Conservation (phyloP, 2,888 invertebrate species). For the Xylota sylvarum region DNA sequence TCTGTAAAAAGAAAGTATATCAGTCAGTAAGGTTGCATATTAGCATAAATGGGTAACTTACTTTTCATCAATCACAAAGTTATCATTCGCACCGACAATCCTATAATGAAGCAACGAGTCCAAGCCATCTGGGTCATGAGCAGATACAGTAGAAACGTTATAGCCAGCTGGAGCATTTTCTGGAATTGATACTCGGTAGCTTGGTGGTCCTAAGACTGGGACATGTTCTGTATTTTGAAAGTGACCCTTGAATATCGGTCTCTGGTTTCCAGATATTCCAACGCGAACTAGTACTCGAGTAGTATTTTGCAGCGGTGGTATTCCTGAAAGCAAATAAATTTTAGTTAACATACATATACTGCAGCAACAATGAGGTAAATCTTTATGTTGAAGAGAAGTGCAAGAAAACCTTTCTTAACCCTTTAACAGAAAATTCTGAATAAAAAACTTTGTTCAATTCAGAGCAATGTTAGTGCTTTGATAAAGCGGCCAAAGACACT, state of each 20-base stretch:
- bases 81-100: constrained; percentile 91
- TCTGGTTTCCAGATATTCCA: constrained; percentile 91
- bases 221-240: constrained; percentile 86
- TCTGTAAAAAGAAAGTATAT: constrained; percentile 82
- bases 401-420: no score
- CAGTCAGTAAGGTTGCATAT: neutral
- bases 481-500: no score
- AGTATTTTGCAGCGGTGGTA: constrained; percentile 88
- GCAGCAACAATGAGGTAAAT: no score
- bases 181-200: constrained; percentile 89
- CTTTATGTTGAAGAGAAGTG: no score
- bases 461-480: no score
- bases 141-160: constrained; percentile 89
- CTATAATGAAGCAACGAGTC: constrained; percentile 89
- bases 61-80: constrained; percentile 91
- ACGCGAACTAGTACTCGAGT: constrained; percentile 90
- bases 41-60: constrained; percentile 82
- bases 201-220: constrained; percentile 89
- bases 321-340: constrained; percentile 84
- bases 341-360: neutral
- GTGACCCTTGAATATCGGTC: constrained; percentile 92
- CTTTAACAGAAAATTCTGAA: no score
- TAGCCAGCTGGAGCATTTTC: constrained; percentile 90
- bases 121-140: constrained; percentile 92
- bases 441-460: no score